These are phyloP conservation scores for Tanytarsus gracilentus DNA, from an alignment of 2,888 invertebrate species.

Conservation along the genomic window DNA sequence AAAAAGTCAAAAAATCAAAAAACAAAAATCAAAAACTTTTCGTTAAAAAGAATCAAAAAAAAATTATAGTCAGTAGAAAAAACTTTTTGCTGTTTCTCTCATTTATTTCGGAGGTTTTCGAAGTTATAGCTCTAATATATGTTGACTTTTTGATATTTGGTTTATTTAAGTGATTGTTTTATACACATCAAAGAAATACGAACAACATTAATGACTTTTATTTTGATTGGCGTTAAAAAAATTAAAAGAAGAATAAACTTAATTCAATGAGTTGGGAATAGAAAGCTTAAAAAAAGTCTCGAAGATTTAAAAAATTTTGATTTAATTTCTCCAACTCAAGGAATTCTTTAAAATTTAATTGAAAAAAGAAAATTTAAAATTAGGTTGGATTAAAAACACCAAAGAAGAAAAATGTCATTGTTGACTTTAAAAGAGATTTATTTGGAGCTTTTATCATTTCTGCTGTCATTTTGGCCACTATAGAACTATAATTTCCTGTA, in stretches of 20 bases:
- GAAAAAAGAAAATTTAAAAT: neutral
- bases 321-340: neutral
- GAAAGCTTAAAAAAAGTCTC: no score
- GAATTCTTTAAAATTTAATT: neutral
- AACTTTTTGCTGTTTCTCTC: neutral
- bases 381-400: constrained; percentile 12
- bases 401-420: constrained; percentile 1
- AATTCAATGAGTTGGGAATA: no score
- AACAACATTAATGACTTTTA: constrained; percentile 19
- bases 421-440: neutral
- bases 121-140: constrained; percentile 6
- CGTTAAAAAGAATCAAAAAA: constrained; percentile 20
- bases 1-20: constrained; percentile 27
- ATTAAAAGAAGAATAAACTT: neutral
- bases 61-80: neutral
- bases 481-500: constrained; percentile 24
- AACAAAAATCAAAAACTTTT: constrained; percentile 26
- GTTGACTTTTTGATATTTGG: neutral
- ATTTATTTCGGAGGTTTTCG: neutral
- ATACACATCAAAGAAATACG: constrained; percentile 28
- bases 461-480: constrained; percentile 16
- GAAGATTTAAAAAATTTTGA: neutral
- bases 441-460: neutral
- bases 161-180: neutral
- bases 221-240: neutral